Conservation (phyloP, 2,797 vertebrate species). For the Melopsittacus undulatus region DNA sequence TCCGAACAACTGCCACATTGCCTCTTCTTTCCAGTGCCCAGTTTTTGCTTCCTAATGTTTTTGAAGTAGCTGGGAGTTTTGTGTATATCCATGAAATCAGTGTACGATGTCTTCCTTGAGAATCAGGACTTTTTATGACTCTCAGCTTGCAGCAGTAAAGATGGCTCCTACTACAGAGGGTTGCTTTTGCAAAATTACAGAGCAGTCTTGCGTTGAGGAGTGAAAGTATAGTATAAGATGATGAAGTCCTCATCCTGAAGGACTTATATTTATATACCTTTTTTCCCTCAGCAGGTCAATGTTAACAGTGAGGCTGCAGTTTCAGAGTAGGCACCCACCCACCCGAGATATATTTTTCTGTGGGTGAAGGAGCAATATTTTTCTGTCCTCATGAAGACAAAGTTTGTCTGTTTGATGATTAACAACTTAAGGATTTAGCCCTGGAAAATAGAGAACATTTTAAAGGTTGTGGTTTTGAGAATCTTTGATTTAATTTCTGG, state of each 20-base stretch:
- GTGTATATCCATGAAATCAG: rapidly evolving
- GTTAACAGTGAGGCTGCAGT: neutral
- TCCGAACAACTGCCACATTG: neutral
- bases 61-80: neutral
- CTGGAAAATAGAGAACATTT: neutral
- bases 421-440: neutral
- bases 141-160: neutral
- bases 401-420: neutral
- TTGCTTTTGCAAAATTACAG: neutral
- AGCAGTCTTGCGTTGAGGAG: neutral
- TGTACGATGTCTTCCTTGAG: neutral
- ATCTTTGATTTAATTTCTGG: neutral
- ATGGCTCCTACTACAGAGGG: neutral
- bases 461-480: neutral
- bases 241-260: neutral
- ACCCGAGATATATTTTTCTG: neutral
- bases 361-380: neutral
- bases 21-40: neutral
- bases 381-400: neutral
- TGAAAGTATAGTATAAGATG: neutral
- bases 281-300: neutral
- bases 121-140: neutral
- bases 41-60: neutral
- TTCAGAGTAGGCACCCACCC: neutral
- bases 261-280: neutral